phyloP scores from a whole-genome alignment of 2,797 vertebrate species.

The Lutjanus argentimaculatus region DNA sequence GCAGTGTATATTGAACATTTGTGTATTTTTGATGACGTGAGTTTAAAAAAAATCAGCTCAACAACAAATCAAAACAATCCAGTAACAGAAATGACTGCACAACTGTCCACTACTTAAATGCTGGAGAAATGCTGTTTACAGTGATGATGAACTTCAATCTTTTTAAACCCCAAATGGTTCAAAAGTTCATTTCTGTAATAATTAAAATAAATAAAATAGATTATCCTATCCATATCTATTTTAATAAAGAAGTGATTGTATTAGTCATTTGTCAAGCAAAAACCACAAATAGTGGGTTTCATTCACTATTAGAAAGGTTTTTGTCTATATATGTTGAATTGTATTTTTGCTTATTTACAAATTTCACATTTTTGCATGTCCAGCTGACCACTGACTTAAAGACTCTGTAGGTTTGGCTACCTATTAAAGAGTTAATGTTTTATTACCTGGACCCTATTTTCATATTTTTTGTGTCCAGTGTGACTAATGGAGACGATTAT shows the following conservation, averaged over 20 bases:
- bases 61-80: background rate
- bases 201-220: background rate
- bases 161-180: no score
- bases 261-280: background rate
- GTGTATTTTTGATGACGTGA: no score
- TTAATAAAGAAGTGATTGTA: background rate
- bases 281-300: no score
- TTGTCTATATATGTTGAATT: no score
- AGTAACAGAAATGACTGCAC: background rate
- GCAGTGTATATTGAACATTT: background rate
- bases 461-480: no score
- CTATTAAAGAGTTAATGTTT: background rate
- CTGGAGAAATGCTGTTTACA: background rate
- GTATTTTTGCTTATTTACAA: background rate
- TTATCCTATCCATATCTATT: background rate
- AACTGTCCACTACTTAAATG: background rate
- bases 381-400: no score
- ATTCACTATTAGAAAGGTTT: no score
- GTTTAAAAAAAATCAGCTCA: background rate
- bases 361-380: background rate
- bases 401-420: background rate
- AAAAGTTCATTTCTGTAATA: background rate
- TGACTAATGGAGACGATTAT: no score
- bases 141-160: no score
- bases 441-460: no score